Base-by-base conservation (phyloP, 2,113 vertebrate genomes). In the Siniperca chuatsi region DNA sequence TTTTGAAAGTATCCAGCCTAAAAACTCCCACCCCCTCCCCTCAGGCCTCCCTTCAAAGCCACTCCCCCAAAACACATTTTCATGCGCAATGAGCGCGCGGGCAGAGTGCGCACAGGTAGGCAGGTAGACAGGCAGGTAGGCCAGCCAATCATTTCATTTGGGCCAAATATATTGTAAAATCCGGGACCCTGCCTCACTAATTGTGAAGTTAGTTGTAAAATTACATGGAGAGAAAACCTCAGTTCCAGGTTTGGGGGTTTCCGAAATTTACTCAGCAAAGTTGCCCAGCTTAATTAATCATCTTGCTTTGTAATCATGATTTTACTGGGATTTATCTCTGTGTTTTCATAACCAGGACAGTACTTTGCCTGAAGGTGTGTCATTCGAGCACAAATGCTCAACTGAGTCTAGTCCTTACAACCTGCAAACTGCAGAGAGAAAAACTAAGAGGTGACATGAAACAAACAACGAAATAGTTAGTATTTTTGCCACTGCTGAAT, bases 201-300 rank as follows among this genome's bases (percentile, higher is more conserved):
- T 29, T 60, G 55, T 58, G 10, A 58, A 58, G 11, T 58, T 64
- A 64, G 16, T 8, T 64, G 12, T 6, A n/a, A 40, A 60, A 44
- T 10, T 71, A 55, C 10, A 23, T 21, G 2, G 35, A 40, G 35
- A 12, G 6, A 55, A 55, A 71, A 3, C 9, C 35, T 16, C 10
- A 46, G 23, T 23, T 75, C 29, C 73, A 61, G n/a, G 54, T 60
- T 60, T 46, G n/a, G 40, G 37, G 23, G 37, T 42, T 73, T 73
- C 23, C 13, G 25, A 57, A 74, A 29, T 58, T 15, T 42, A 65
- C 35, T 4, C 62, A 23, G 62, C 37, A 66, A 40, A 66, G 37
- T 4, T 13, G n/a, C 21, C 2, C 12, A 44, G 23, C 37, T 15
- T n/a, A 67, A n/a, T 67, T n/a, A 11, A n/a, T 67, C 15, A 44